phyloP scores from a whole-genome alignment of 2,113 vertebrate species.

The Forbesichthys papilliferus region DNA sequence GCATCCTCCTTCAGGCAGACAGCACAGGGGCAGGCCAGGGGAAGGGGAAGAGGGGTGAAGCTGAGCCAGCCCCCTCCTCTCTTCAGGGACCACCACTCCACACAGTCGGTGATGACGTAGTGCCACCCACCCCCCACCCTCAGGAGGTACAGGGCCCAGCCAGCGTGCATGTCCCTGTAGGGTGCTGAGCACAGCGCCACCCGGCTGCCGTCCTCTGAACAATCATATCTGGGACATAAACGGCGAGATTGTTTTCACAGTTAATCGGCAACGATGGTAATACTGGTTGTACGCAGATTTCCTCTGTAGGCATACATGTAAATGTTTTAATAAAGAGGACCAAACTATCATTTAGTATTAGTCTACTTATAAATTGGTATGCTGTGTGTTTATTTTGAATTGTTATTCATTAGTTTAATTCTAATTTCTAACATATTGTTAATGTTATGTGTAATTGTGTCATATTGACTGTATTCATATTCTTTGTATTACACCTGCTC shows the following conservation, averaged over 20 bases:
- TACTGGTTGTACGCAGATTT: not conserved
- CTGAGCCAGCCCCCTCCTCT: conserved; percentile 81
- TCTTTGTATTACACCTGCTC: too few relatives aligned
- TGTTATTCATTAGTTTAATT: too few relatives aligned
- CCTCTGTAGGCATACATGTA: not conserved
- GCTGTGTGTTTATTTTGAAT: too few relatives aligned
- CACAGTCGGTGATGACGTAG: conserved; percentile 83
- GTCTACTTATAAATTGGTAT: too few relatives aligned
- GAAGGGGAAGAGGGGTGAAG: conserved; percentile 80
- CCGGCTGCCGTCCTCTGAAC: conserved; percentile 81
- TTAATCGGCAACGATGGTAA: not conserved
- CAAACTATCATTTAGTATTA: too few relatives aligned
- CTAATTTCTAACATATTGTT: too few relatives aligned
- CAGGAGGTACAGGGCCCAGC: conserved; percentile 79
- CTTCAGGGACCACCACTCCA: conserved; percentile 84
- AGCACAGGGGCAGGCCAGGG: conserved; percentile 80
- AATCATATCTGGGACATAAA: conserved; percentile 78
- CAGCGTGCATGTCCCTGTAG: conserved; percentile 86
- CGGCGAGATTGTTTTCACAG: not conserved
- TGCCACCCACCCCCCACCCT: conserved; percentile 75
- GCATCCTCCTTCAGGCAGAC: conserved; percentile 81
- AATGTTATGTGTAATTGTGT: too few relatives aligned
- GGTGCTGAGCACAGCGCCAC: conserved; percentile 78
- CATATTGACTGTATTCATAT: too few relatives aligned
- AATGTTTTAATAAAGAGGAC: too few relatives aligned